A percentile compares a stretch with the other conserved stretches of the same genome.
Conservation (phyloP, 2,888 invertebrate species). For the Leptarthrus brevirostris region DNA sequence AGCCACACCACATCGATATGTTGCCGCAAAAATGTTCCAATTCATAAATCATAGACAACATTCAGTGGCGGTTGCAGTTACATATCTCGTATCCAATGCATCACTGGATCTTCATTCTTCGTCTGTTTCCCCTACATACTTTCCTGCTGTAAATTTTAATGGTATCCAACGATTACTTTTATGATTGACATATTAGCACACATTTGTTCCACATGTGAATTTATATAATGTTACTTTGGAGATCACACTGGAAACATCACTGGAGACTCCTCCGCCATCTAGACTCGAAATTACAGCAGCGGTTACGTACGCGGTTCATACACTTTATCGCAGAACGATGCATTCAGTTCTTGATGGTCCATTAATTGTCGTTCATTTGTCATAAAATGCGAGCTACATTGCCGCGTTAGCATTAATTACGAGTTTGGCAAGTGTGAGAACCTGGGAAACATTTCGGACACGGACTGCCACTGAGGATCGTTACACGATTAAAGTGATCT, state of each 20-base stretch:
- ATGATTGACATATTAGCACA: conserved; percentile 54
- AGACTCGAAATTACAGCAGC: neutral
- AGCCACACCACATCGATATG: neutral
- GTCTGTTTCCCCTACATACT: neutral
- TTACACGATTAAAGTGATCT: conserved; percentile 25
- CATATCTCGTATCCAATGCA: conserved; percentile 8
- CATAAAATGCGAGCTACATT: conserved; percentile 26
- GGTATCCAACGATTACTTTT: conserved; percentile 47
- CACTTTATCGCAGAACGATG: neutral
- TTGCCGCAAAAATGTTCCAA: neutral
- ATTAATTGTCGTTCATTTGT: conserved; percentile 46
- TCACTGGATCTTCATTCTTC: neutral
- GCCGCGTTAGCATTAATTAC: conserved; percentile 28
- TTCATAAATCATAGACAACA: conserved; percentile 37
- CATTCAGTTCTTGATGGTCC: conserved; percentile 5
- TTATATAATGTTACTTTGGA: conserved; percentile 11
- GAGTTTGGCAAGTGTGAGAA: conserved; percentile 45
- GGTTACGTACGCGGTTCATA: neutral
- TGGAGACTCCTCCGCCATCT: neutral
- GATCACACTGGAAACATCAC: neutral
- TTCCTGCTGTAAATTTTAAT: neutral
- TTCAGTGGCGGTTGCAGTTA: conserved; percentile 6
- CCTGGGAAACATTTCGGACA: neutral
- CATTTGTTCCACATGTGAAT: conserved; percentile 53
- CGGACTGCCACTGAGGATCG: neutral